Evolutionary conservation across 2,113 vertebrate genomes (phyloP).

Genomic region (Connochaetes taurinus): DNA sequence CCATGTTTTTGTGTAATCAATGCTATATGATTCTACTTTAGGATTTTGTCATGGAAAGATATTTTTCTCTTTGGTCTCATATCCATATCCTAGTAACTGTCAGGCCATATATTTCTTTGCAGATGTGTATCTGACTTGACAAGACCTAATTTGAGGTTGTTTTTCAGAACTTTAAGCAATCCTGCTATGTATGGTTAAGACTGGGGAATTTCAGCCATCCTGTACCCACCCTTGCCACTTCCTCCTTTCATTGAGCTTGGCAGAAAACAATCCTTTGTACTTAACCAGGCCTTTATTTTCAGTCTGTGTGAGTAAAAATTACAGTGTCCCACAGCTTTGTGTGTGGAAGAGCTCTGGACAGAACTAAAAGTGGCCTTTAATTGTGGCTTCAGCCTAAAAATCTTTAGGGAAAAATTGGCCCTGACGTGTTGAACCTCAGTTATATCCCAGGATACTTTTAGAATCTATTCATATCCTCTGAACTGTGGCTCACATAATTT

Average conservation of each 20-base stretch:
- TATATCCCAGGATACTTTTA: conserved; percentile 69
- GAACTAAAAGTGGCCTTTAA: conserved; percentile 71
- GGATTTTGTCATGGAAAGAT: neutral
- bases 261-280: conserved; percentile 73
- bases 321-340: conserved; percentile 65
- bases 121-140: neutral
- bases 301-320: conserved; percentile 69
- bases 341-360: conserved; percentile 48
- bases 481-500: conserved; percentile 39
- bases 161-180: conserved; percentile 53
- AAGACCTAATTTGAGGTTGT: conserved; percentile 53
- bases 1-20: neutral
- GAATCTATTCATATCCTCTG: conserved; percentile 61
- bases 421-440: conserved; percentile 63
- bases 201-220: conserved; percentile 52
- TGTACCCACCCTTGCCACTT: conserved; percentile 71
- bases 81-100: neutral
- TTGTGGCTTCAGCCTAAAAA: conserved; percentile 71
- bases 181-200: conserved; percentile 54
- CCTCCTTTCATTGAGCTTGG: conserved; percentile 56
- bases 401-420: conserved; percentile 66
- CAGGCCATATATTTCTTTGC: neutral
- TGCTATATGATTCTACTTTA: neutral
- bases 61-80: neutral
- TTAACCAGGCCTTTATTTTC: conserved; percentile 73